phyloP scores from a whole-genome alignment of 2,797 vertebrate species.

The Hypotaenidia philippensis region DNA sequence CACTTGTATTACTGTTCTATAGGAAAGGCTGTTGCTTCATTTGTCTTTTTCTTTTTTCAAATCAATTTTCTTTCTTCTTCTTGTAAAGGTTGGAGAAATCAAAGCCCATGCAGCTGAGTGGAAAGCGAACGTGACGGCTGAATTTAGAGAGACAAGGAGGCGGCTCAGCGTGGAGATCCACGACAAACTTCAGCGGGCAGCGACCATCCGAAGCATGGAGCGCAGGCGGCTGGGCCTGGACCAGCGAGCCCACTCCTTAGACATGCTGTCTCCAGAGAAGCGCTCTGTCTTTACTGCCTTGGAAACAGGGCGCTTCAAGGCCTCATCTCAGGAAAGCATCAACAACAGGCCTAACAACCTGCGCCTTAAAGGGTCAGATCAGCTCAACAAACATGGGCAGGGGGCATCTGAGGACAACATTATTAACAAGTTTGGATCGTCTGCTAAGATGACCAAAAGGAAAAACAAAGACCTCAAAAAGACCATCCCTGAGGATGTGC shows the following conservation, averaged over 20 bases:
- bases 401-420: conserved; percentile 94
- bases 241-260: conserved; percentile 94
- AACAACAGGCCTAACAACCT: conserved; percentile 95
- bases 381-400: conserved; percentile 86
- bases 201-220: conserved; percentile 98
- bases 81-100: conserved; percentile 94
- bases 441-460: conserved; percentile 90
- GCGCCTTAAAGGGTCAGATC: conserved; percentile 87
- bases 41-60: neutral
- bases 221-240: conserved; percentile 93
- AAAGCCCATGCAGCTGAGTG: conserved; percentile 97
- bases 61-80: neutral
- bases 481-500: conserved; percentile 88
- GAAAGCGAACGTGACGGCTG: conserved; percentile 96
- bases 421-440: conserved; percentile 93
- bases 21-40: neutral
- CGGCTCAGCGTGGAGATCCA: conserved; percentile 96
- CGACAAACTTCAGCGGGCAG: conserved; percentile 95
- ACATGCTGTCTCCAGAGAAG: conserved; percentile 96
- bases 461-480: conserved; percentile 91
- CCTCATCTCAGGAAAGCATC: conserved; percentile 97
- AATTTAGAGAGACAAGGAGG: conserved; percentile 93
- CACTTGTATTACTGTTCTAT: neutral
- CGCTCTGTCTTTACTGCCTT: conserved; percentile 92
- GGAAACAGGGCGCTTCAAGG: conserved; percentile 91